A percentile compares a stretch with the other conserved stretches of the same genome.
Conservation (phyloP, 1,140 invertebrate genomes). For the Rhagoletis pomonella region DNA sequence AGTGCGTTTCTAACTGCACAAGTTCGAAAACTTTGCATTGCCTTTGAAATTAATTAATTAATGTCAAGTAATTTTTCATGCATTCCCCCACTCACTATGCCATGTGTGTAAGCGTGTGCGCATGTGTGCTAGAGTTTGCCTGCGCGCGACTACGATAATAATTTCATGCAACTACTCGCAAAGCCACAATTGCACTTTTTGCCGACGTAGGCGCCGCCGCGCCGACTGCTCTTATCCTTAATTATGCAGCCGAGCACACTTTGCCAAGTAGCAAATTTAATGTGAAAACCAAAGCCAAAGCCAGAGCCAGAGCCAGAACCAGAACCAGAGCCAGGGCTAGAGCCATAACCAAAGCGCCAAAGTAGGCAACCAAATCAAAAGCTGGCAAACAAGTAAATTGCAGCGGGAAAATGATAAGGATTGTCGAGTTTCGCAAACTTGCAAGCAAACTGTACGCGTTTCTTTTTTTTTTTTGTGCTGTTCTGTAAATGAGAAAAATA, state of each 20-base stretch:
- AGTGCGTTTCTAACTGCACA: not conserved
- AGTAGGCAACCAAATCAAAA: slow-evolving; percentile 35
- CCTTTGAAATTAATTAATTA: slow-evolving; percentile 52
- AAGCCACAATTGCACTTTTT: slow-evolving; percentile 51
- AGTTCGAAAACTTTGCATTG: slow-evolving; percentile 48
- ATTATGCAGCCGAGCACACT: slow-evolving; percentile 45
- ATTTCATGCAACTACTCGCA: slow-evolving; percentile 36
- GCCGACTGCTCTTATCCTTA: slow-evolving; percentile 45
- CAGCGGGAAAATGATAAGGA: slow-evolving; percentile 46
- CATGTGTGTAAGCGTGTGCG: not conserved
- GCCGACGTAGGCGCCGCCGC: not conserved
- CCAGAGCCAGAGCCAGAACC: slow-evolving; percentile 16
- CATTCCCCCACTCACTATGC: not conserved
- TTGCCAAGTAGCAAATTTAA: slow-evolving; percentile 27
- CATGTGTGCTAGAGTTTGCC: not conserved
- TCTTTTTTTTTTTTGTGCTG: no score
- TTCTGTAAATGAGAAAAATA: slow-evolving; percentile 5
- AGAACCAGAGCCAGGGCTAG: no score
- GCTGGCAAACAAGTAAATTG: slow-evolving; percentile 51
- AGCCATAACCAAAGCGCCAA: no score
- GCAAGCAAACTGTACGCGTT: not conserved
- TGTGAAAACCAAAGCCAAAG: not conserved
- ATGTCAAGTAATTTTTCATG: slow-evolving; percentile 44
- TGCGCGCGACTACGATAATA: slow-evolving; percentile 15
- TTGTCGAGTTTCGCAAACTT: not conserved